phyloP scores from a whole-genome alignment of 2,113 vertebrate genomes.

The Eudyptes chrysolophus region DNA sequence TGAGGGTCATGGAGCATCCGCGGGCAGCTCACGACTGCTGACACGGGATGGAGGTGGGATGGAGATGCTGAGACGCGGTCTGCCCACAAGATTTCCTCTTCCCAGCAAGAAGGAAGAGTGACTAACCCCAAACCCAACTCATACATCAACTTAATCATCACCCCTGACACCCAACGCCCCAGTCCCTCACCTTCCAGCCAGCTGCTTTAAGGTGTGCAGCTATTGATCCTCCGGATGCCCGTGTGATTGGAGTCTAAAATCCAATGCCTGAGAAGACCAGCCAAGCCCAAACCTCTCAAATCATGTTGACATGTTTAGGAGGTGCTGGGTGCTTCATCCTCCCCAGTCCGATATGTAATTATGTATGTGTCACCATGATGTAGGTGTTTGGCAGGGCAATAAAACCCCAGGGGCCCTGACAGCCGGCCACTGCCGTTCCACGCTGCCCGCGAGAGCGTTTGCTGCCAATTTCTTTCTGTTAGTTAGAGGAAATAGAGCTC shows the following conservation, averaged over 20 bases:
- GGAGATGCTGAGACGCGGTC: neutral
- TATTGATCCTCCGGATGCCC: conserved; percentile 62
- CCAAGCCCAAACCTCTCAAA: conserved; percentile 67
- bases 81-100: neutral
- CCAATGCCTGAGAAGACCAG: conserved; percentile 49
- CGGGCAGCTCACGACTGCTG: rapidly evolving
- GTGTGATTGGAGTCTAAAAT: conserved; percentile 58
- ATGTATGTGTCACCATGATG: conserved; percentile 70
- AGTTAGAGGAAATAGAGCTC: conserved; percentile 32
- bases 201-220: conserved; percentile 3
- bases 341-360: conserved; percentile 65
- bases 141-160: neutral
- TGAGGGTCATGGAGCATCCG: rapidly evolving
- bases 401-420: conserved; percentile 16
- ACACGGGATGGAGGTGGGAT: rapidly evolving
- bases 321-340: conserved; percentile 62
- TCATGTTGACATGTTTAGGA: conserved; percentile 71
- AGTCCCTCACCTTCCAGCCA: neutral
- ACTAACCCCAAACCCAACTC: neutral
- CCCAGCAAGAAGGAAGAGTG: neutral
- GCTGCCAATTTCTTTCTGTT: conserved; percentile 11
- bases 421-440: neutral
- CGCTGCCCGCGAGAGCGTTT: neutral
- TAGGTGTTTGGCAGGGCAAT: conserved; percentile 54
- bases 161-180: neutral